These are phyloP conservation scores for Chaetops frenatus DNA, from an alignment of 2,113 vertebrate genomes.

Conservation along the genomic window DNA sequence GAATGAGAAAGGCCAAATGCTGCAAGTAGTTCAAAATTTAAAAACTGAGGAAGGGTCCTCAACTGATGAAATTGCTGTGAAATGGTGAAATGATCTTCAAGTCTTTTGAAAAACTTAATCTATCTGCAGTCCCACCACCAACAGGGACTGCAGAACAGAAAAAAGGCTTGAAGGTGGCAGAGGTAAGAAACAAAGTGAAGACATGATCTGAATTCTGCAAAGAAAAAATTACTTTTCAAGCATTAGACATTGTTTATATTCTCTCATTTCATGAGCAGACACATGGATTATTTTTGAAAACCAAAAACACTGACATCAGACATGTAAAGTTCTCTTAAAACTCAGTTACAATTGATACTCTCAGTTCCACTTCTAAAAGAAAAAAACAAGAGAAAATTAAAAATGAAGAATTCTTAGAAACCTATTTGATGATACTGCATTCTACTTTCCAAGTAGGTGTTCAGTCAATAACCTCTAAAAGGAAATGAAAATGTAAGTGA, in stretches of 20 bases:
- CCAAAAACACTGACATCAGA: not conserved
- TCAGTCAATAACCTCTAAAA: not conserved
- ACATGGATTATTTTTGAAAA: not conserved
- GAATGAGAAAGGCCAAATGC: not conserved
- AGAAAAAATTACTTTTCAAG: not conserved
- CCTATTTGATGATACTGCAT: not conserved
- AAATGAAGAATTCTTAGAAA: not conserved
- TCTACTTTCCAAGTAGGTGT: not conserved
- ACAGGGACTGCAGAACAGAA: not conserved
- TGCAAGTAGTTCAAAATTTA: not conserved
- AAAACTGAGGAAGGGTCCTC: not conserved
- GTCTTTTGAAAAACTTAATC: not conserved
- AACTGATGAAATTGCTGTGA: not conserved
- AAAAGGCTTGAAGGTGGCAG: not conserved
- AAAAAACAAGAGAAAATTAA: not conserved
- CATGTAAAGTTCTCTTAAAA: not conserved
- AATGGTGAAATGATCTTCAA: not conserved
- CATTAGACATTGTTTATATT: not conserved
- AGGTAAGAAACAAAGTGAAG: not conserved
- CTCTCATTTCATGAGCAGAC: not conserved
- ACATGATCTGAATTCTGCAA: not conserved
- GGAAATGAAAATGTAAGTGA: not conserved
- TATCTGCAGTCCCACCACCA: not conserved
- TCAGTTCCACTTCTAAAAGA: not conserved
- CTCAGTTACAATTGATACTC: not conserved